phyloP scores from a whole-genome alignment of 2,797 vertebrate genomes.

The Rhynchonycteris naso region DNA sequence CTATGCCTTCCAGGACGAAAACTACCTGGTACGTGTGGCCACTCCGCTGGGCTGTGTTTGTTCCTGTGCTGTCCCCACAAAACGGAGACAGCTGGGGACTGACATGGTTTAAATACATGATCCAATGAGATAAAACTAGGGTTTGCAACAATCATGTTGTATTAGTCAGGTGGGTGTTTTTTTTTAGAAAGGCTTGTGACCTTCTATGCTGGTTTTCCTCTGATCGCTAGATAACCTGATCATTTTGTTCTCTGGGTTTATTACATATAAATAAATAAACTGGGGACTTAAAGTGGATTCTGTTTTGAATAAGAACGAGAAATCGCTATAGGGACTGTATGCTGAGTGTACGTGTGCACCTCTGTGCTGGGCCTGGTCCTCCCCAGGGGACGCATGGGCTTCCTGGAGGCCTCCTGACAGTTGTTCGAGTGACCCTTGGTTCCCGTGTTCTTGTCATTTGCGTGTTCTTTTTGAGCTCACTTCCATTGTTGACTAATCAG shows the following conservation, averaged over 20 bases:
- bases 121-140: rapidly evolving
- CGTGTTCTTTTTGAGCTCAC: not conserved
- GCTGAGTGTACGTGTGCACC: rapidly evolving
- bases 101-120: rapidly evolving
- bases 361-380: rapidly evolving
- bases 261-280: not conserved
- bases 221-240: too few relatives aligned
- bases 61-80: too few relatives aligned
- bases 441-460: rapidly evolving
- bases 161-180: too few relatives aligned
- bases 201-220: not conserved
- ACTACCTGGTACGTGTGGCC: constrained; percentile 91
- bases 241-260: not conserved
- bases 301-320: not conserved
- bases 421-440: too few relatives aligned
- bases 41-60: too few relatives aligned
- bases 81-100: rapidly evolving
- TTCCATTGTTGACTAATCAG: rapidly evolving
- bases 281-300: not conserved
- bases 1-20: constrained; percentile 99
- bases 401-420: rapidly evolving
- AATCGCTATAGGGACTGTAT: rapidly evolving
- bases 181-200: too few relatives aligned
- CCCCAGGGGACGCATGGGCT: rapidly evolving
- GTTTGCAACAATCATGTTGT: not conserved